These are phyloP conservation scores for Mesembrinibis cayennensis DNA, from an alignment of 2,113 vertebrate genomes.

Conservation along the genomic window DNA sequence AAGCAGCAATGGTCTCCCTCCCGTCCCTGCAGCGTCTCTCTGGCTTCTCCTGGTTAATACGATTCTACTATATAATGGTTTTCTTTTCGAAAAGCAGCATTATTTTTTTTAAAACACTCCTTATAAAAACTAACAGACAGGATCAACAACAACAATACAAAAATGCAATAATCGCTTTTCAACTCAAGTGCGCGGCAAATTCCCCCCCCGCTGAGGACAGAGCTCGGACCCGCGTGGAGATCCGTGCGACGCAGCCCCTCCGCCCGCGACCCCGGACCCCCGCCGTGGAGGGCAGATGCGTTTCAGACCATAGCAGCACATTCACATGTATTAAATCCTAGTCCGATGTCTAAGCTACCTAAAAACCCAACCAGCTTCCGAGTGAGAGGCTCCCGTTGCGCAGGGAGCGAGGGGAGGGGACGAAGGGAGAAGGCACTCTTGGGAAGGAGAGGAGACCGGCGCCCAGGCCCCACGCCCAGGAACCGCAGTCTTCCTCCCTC, in stretches of 20 bases:
- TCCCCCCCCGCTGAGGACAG: background rate
- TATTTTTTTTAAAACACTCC: background rate
- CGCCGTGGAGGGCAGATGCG: background rate
- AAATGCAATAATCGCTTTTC: background rate
- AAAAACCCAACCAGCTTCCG: background rate
- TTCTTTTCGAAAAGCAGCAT: conserved; percentile 53
- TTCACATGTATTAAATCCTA: background rate
- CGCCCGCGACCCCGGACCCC: background rate
- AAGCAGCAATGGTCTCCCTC: background rate
- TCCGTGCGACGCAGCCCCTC: background rate
- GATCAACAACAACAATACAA: conserved; percentile 28
- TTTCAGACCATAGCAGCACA: conserved; percentile 64
- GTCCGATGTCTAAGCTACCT: conserved; percentile 20
- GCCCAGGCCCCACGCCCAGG: background rate
- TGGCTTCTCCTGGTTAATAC: background rate
- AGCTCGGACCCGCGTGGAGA: background rate
- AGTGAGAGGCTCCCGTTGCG: background rate
- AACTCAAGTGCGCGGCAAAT: background rate
- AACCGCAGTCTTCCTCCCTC: background rate
- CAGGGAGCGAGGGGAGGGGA: background rate
- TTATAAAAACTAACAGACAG: conserved; percentile 5
- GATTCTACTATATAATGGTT: background rate
- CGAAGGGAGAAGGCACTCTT: conserved; percentile 15
- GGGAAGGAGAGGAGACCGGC: background rate
- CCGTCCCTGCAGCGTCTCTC: background rate